phyloP scores from a whole-genome alignment of 2,888 invertebrate genomes.

The Drosophila crucigera region DNA sequence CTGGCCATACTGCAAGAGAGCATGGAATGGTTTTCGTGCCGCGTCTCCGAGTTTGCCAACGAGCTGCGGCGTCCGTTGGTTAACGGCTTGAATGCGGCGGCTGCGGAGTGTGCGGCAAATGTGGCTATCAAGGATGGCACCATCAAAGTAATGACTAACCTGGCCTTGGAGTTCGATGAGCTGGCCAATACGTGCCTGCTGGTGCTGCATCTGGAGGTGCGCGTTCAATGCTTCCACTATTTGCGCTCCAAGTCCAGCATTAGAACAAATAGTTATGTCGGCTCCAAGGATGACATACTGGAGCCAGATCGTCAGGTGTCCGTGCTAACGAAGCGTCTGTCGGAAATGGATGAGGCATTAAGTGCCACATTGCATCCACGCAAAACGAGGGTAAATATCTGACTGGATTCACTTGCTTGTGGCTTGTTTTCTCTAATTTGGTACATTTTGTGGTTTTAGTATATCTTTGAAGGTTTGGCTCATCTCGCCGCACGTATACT shows the following conservation, averaged over 20 bases:
- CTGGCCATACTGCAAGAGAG: conserved; percentile 96
- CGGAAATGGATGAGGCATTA: conserved; percentile 92
- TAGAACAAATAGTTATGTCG: conserved; percentile 82
- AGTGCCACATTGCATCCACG: conserved; percentile 91
- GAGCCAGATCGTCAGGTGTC: conserved; percentile 92
- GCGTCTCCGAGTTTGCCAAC: conserved; percentile 88
- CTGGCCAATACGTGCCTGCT: conserved; percentile 95
- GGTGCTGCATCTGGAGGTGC: conserved; percentile 95
- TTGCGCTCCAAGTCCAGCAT: conserved; percentile 87
- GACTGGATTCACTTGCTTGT: too few relatives aligned
- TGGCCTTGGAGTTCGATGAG: conserved; percentile 94
- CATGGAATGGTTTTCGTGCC: conserved; percentile 93
- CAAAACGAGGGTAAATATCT: conserved; percentile 89
- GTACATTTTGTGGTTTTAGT: conserved; percentile 86
- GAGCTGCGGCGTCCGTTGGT: conserved; percentile 87
- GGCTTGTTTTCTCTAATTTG: neutral
- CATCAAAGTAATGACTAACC: conserved; percentile 88
- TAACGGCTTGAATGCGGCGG: conserved; percentile 79
- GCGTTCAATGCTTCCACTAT: conserved; percentile 98
- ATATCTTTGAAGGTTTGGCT: conserved; percentile 96
- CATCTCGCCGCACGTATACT: conserved; percentile 91
- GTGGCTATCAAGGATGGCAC: conserved; percentile 86
- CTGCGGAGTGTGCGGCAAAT: conserved; percentile 79
- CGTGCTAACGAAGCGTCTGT: conserved; percentile 91
- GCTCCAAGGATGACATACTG: conserved; percentile 89